Base-by-base conservation (phyloP, 2,888 invertebrate genomes). In the Taenaris catops region DNA sequence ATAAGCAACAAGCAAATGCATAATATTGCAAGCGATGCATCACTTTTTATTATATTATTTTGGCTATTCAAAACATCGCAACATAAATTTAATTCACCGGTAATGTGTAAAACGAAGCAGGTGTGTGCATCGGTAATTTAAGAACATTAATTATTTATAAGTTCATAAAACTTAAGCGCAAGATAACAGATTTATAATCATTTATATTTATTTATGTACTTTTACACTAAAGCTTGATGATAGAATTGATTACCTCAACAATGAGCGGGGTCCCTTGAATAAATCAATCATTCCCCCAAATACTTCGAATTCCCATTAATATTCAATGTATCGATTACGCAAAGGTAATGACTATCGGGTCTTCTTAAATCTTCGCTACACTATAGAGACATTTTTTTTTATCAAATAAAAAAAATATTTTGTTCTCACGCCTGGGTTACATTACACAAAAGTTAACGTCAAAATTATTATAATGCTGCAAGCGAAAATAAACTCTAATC, bases 261-360 rank as follows among this genome's bases (percentile, higher is more conserved):
- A 41, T 39, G 38, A 41, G 34, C 41, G 37, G 31, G 25, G 9
- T 8, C 9, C 31, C 25, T 34, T n/a, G 24, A 35, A 46, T 46
- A 46, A 46, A 48, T 49, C 43, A 46, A 49, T 45, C 41, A 41
- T 35, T 31, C 14, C 16, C 6, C 25, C 16, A 34, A 43, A 51
- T 49, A 43, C 48, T 48, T 43, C 36, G 41, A 42, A 44, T 19
- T 8, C 37, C 43, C 31, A 41, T 42, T 34, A 42, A 28, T 38
- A 47, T 46, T 39, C 44, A 41, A 45, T 28, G 38, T 44, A 47
- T 49, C 43, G 40, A 48, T 51, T 48, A 51, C 45, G 29, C 36
- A 25, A 43, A 46, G 44, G 40, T 48, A 46, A 49, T 46, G 37
- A 37, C 38, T 35, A 33, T 17, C 18, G 25, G 33, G 28, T 33